Evolutionary conservation across 1,140 invertebrate species (phyloP), one percentile per base, ranked within the genome.

Genomic region (Drosophila tristis): DNA sequence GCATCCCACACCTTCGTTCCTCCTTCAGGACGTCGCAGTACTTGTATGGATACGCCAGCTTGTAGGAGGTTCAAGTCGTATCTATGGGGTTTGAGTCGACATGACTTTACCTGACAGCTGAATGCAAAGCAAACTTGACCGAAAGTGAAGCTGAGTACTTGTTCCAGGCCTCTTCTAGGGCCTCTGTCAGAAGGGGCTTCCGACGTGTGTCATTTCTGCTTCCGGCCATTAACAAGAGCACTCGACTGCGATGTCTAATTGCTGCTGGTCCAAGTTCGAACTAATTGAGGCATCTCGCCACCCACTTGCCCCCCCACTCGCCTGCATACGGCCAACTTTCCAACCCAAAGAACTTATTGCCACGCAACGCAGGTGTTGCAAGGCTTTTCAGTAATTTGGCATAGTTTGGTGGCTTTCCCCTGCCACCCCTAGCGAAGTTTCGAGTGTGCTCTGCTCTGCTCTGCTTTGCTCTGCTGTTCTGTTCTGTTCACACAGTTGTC

Each of bases 381-480:
- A 45, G 49, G 48, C 53, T 65, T 35, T 54, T 51, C 54, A 66
- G 61, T 75, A 75, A 76, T 76, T 76, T 76, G 73, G 48, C 76
- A 79, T 74, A 78, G 75, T 73, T 76, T 67, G 48, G 71, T 74
- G 72, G 72, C 61, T 72, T 20, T 11, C 25, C 45, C 9, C 4
- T 31, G 5, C 26, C 11, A 2, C 15, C 23, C 54, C 44, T 0
- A 20, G 20, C n/a, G 20, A 74, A 74, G 42, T 76, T 76, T 75
- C 39, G 23, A 49, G 50, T 51, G 62, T 42, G 31, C 54, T 54
- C 11, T 31, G 35, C 13, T 39, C 35, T 11, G 35, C 9, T 58
- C 8, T 23, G 31, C 13, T 11, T 8, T 9, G 31, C 8, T 31
- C 3, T 35, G 0, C 9, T 39, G 35, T 39, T 39, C 35, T 39